phyloP scores from a whole-genome alignment of 2,888 invertebrate species.

The Tenthredo amoena region DNA sequence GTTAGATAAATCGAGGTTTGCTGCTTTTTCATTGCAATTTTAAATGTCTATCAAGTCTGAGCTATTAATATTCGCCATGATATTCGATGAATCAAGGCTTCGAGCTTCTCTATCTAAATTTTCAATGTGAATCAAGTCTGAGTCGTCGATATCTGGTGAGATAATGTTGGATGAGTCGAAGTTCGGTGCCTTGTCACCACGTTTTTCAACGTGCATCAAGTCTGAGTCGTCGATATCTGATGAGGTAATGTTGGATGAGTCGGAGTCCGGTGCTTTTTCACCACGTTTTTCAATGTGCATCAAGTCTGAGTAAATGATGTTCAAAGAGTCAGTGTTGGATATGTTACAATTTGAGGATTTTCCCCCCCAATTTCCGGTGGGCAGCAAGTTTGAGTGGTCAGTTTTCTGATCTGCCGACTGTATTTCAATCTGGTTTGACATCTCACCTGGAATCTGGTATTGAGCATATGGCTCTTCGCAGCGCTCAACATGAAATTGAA shows the following conservation, averaged over 20 bases:
- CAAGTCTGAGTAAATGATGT: background rate
- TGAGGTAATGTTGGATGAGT: too few relatives aligned
- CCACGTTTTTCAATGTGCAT: too few relatives aligned
- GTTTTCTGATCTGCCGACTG: background rate
- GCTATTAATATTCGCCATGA: background rate
- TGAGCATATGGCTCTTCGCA: conserved; percentile 2
- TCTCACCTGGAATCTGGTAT: background rate
- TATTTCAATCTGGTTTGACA: background rate
- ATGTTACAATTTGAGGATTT: background rate
- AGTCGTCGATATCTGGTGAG: background rate
- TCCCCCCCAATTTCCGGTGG: background rate
- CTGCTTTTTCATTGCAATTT: conserved; percentile 4
- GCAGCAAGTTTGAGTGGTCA: background rate
- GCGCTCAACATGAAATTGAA: conserved; percentile 17
- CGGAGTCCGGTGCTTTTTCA: too few relatives aligned
- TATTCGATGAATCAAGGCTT: background rate
- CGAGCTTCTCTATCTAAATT: background rate
- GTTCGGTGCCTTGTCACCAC: background rate
- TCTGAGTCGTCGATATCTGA: background rate
- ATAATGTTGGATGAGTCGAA: conserved; percentile 1
- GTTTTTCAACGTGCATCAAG: background rate
- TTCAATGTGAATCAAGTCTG: background rate
- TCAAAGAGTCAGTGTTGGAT: background rate
- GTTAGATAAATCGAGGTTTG: background rate
- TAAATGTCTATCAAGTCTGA: background rate